A percentile compares a stretch with the other conserved stretches of the same genome.
These are phyloP conservation scores for Lacerta agilis DNA, from an alignment of 2,797 vertebrate species.

Conservation along the genomic window DNA sequence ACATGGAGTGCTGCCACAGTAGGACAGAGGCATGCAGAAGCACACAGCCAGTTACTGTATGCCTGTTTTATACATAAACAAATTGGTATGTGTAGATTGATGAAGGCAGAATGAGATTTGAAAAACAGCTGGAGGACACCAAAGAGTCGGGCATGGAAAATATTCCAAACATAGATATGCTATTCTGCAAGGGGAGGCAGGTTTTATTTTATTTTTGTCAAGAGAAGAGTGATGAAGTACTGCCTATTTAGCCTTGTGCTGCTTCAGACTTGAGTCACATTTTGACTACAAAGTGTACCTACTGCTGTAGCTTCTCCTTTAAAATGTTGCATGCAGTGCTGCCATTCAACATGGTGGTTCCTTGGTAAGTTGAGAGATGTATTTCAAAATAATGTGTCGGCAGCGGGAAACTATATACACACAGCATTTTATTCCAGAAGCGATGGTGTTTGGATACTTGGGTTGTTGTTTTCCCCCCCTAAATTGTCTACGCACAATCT, in stretches of 20 bases:
- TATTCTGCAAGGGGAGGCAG: constrained; percentile 45
- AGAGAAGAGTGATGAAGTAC: constrained; percentile 18
- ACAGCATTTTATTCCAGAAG: no score
- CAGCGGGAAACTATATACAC: no score
- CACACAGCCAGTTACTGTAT: constrained; percentile 74
- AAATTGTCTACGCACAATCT: no score
- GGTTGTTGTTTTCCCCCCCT: no score
- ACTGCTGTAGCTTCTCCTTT: constrained; percentile 45
- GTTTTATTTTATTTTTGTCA: constrained; percentile 16
- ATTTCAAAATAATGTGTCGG: constrained; percentile 56
- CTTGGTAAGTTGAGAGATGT: constrained; percentile 65
- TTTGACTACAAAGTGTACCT: constrained; percentile 42
- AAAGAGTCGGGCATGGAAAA: constrained; percentile 66
- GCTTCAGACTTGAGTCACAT: not conserved
- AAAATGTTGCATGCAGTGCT: constrained; percentile 38
- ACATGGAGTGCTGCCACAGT: constrained; percentile 51
- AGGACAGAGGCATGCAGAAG: constrained; percentile 60
- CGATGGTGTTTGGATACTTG: no score
- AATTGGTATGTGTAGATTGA: constrained; percentile 77
- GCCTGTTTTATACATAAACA: constrained; percentile 77
- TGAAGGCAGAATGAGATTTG: no score
- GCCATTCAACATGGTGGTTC: constrained; percentile 53
- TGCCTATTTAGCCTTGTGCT: constrained; percentile 46
- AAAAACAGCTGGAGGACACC: no score
- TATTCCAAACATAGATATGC: constrained; percentile 64